Evolutionary conservation across 1,140 invertebrate species (phyloP), one percentile per base, ranked within the genome.

Genomic region (Heliconius nattereri): DNA sequence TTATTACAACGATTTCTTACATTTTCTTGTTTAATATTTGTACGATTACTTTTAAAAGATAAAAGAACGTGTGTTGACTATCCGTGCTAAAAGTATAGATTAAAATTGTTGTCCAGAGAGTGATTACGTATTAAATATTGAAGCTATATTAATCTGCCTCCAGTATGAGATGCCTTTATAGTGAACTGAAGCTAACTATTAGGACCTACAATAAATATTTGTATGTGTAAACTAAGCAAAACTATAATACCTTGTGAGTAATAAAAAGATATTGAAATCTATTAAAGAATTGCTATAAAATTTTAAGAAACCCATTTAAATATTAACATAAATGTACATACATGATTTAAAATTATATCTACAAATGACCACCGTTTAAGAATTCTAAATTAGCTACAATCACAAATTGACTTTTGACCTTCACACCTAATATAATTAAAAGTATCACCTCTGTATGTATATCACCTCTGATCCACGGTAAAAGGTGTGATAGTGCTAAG

Each of bases 401-500:
- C 13, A 26, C 32, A 45, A 11, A 54, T 76, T 45, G 75, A 76
- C 75, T 35, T 52, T 45, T 76, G 75, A 76, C 57, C 75, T 76
- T 26, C 3, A 60, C 57, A 23, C 2, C 57, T 60, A 26, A 23
- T 60, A 60, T 26, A 57, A 2, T 20, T 11, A 26, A 26, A 66
- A 13, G 23, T 66, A 66, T n/a, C n/a, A n/a, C n/a, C n/a, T n/a
- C n/a, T 66, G 54, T 16, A 26, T 23, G 54, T 60, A 60, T n/a
- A 60, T 66, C 23, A 66, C 60, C 11, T 66, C 60, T 29, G 60
- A 66, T 66, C 60, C 57, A 66, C 60, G 26, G 23, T 74, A 45
- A 70, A 71, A 75, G 60, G 77, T 78, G 78, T 40, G 78, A 78
- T 72, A 37, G 49, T 23, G 71, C 73, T 70, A 79, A 75, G 60